phyloP scores from a whole-genome alignment of 2,113 vertebrate species.

The Rhagologus leucostigma region DNA sequence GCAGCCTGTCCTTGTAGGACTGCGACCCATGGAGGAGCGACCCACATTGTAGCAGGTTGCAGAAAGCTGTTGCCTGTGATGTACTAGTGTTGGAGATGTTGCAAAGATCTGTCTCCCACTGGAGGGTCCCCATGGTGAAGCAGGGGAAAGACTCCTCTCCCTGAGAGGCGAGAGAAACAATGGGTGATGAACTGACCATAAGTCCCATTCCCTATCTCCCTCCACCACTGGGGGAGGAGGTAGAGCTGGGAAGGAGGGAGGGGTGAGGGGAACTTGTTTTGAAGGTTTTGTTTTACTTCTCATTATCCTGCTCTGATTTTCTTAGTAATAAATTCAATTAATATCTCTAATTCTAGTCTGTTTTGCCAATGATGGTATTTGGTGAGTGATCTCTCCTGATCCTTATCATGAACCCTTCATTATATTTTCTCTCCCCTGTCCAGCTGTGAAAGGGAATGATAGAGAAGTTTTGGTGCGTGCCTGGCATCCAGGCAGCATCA shows the following conservation, averaged over 20 bases:
- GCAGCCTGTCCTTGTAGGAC: not conserved
- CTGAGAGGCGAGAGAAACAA: not conserved
- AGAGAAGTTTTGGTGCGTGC: not conserved
- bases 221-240: not conserved
- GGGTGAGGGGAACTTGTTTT: not conserved
- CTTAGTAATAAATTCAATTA: not conserved
- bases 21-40: not conserved
- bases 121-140: not conserved
- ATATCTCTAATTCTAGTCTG: not conserved
- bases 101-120: fast-evolving
- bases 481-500: not conserved
- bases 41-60: fast-evolving
- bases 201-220: too few species aligned
- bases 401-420: not conserved
- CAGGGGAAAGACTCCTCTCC: not conserved
- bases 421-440: not conserved
- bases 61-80: not conserved
- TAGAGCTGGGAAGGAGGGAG: not conserved
- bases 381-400: not conserved
- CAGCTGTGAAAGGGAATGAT: not conserved
- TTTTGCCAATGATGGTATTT: not conserved
- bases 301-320: not conserved
- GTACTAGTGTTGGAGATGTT: fast-evolving
- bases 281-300: not conserved
- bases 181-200: not conserved